phyloP scores from a whole-genome alignment of 2,888 invertebrate genomes.

The Tachina fera region DNA sequence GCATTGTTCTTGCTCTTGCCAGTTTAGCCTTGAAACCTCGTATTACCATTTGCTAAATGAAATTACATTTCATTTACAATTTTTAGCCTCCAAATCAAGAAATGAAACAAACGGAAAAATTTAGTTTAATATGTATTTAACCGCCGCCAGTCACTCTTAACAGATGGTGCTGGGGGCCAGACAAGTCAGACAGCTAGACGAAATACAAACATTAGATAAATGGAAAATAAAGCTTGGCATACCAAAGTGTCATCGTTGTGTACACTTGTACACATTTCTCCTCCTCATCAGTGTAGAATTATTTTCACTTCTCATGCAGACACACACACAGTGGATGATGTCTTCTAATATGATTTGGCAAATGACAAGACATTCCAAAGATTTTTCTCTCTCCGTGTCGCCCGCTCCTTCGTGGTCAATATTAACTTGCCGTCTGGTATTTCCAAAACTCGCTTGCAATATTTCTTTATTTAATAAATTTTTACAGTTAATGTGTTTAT shows the following conservation, averaged over 20 bases:
- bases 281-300: background rate
- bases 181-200: conserved; percentile 1
- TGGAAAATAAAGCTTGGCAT: conserved; percentile 33
- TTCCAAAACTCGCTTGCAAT: conserved; percentile 27
- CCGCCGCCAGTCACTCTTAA: conserved; percentile 12
- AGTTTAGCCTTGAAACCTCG: conserved; percentile 63
- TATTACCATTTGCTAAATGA: conserved; percentile 17
- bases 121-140: conserved; percentile 66
- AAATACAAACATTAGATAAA: conserved; percentile 27
- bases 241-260: conserved; percentile 60
- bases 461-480: conserved; percentile 44
- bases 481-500: conserved; percentile 55
- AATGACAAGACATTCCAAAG: conserved; percentile 47
- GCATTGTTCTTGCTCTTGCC: conserved; percentile 1
- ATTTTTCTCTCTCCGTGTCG: background rate
- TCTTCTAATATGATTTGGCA: conserved; percentile 29
- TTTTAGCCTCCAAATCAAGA: background rate
- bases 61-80: background rate
- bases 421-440: background rate
- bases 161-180: background rate
- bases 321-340: conserved; percentile 1
- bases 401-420: background rate
- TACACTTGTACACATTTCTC: conserved; percentile 3
- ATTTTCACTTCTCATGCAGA: conserved; percentile 16
- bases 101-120: conserved; percentile 22